A percentile compares a stretch with the other conserved stretches of the same genome.
phyloP scores from a whole-genome alignment of 2,113 vertebrate species.

The Cricetomys ansorgei region DNA sequence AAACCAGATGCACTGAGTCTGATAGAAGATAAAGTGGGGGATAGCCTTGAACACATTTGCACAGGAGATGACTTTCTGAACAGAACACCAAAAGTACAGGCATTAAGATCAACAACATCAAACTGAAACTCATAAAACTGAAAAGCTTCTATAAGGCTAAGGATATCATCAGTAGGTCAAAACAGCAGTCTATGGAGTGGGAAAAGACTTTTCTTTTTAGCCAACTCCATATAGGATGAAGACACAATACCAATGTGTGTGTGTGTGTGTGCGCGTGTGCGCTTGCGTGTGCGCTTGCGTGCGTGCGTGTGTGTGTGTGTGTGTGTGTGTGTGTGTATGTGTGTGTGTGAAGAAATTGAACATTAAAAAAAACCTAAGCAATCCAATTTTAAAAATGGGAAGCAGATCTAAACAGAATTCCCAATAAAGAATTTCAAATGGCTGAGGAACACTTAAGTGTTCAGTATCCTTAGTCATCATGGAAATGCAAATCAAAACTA shows the following conservation, averaged over 20 bases:
- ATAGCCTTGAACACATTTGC: neutral
- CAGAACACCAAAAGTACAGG: neutral
- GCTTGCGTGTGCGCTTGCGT: too few relatives aligned
- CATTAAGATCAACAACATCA: neutral
- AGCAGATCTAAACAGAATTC: neutral
- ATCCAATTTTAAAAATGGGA: neutral
- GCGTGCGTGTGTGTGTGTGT: too few relatives aligned
- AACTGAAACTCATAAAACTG: neutral
- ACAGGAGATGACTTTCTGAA: neutral
- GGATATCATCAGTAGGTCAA: neutral
- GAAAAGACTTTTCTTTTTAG: neutral
- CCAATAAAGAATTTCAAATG: neutral
- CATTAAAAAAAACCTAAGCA: neutral
- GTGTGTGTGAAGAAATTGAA: neutral
- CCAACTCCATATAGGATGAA: neutral
- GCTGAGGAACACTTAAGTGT: neutral
- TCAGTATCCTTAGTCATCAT: neutral
- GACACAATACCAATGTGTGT: too few relatives aligned
- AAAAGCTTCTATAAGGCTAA: neutral
- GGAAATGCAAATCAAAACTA: neutral
- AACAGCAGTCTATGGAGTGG: neutral
- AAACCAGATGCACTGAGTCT: neutral
- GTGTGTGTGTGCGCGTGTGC: too few relatives aligned
- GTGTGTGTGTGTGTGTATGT: too few relatives aligned
- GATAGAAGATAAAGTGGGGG: neutral